phyloP scores from a whole-genome alignment of 2,113 vertebrate genomes.

The Arenaria interpres region DNA sequence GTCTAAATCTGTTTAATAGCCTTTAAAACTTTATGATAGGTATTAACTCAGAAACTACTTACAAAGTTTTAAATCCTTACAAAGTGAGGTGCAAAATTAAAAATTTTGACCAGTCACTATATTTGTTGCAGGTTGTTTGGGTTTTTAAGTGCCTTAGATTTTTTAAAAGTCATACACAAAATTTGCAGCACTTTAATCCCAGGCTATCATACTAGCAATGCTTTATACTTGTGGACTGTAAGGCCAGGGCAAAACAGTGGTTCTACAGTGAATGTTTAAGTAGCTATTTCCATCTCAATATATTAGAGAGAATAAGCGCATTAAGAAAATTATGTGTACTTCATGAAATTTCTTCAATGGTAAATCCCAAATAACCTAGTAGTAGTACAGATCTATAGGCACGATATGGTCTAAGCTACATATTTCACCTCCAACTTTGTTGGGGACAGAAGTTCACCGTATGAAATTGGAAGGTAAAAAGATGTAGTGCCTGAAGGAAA shows the following conservation, averaged over 20 bases:
- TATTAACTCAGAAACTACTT: conserved; percentile 52
- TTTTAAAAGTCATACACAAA: not conserved
- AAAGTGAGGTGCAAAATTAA: not conserved
- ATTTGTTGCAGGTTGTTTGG: not conserved
- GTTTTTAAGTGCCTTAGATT: not conserved
- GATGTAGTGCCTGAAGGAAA: not conserved
- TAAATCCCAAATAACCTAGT: not conserved
- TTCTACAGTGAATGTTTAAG: not conserved
- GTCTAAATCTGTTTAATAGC: conserved; percentile 58
- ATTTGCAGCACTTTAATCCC: not conserved
- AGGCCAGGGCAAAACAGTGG: not conserved
- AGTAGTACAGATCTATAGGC: not conserved
- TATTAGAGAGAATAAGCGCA: not conserved
- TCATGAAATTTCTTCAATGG: not conserved
- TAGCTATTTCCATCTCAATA: not conserved
- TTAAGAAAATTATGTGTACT: not conserved
- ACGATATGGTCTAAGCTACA: not conserved
- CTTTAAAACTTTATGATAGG: conserved; percentile 58
- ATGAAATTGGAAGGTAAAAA: not conserved
- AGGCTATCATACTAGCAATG: not conserved
- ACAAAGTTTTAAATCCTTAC: conserved; percentile 7
- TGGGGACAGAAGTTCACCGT: not conserved
- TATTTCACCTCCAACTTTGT: not conserved
- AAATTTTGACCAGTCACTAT: not conserved
- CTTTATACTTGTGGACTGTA: not conserved